phyloP scores from a whole-genome alignment of 2,113 vertebrate species.

The Bambusicola thoracicus region DNA sequence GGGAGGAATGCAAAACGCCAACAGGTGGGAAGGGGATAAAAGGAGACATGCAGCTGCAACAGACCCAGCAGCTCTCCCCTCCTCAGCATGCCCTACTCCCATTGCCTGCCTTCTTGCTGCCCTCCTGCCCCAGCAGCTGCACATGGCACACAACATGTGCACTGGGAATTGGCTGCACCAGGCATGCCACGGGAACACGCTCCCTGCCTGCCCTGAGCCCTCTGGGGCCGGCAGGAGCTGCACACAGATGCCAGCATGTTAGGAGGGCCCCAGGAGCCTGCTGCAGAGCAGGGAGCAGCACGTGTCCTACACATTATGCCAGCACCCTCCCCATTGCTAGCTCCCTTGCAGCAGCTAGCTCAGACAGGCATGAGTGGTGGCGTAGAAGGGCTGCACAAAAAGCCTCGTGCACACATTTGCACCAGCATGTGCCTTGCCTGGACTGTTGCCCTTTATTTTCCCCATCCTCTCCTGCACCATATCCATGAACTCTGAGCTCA shows the following conservation, averaged over 20 bases:
- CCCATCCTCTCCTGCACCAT: not conserved
- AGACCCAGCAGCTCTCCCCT: not conserved
- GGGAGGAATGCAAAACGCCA: not conserved
- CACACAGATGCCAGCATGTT: not conserved
- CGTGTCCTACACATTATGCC: not conserved
- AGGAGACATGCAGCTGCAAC: not conserved
- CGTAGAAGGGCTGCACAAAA: not conserved
- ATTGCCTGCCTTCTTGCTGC: not conserved
- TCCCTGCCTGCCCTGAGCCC: not conserved
- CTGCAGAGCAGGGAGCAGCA: not conserved
- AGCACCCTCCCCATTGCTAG: not conserved
- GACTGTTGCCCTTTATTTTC: not conserved
- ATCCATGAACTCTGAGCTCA: not conserved
- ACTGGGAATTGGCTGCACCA: fast-evolving
- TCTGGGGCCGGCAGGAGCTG: not conserved
- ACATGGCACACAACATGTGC: not conserved
- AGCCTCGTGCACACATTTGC: not conserved
- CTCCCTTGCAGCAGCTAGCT: no score
- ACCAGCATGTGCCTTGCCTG: not conserved
- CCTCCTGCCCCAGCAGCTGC: not conserved
- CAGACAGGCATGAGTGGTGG: not conserved
- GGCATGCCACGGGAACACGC: not conserved
- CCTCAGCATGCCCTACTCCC: not conserved
- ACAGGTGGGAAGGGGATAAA: not conserved
- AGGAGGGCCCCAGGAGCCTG: not conserved